phyloP scores from a whole-genome alignment of 2,888 invertebrate genomes.

The Campoletis raptor region DNA sequence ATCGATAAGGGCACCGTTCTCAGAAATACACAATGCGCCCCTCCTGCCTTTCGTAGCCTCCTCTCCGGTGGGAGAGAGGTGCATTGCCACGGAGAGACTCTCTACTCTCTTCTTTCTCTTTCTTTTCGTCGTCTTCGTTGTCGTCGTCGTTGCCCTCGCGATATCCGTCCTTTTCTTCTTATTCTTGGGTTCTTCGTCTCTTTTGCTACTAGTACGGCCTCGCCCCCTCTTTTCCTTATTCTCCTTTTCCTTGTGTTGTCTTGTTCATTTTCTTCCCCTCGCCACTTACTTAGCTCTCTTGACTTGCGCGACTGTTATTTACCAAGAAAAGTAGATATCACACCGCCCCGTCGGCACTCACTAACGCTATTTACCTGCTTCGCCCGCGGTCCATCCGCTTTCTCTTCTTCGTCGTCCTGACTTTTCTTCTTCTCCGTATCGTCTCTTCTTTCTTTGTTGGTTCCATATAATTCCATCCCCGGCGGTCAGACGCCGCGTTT shows the following conservation, averaged over 20 bases:
- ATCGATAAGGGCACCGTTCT: constrained; percentile 84
- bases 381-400: constrained; percentile 51
- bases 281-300: constrained; percentile 61
- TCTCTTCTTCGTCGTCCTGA: constrained; percentile 32
- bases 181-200: constrained; percentile 61
- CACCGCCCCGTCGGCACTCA: constrained; percentile 64
- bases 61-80: constrained; percentile 36
- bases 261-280: constrained; percentile 41
- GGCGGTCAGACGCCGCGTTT: constrained; percentile 65
- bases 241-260: constrained; percentile 70
- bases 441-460: constrained; percentile 41
- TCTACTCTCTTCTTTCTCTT: constrained; percentile 51
- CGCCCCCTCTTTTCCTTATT: constrained; percentile 63
- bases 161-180: constrained; percentile 54
- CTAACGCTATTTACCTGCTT: constrained; percentile 68
- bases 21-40: constrained; percentile 84
- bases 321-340: constrained; percentile 70
- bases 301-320: constrained; percentile 67
- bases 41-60: constrained; percentile 67
- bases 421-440: constrained; percentile 25
- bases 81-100: constrained; percentile 57
- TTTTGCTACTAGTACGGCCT: constrained; percentile 48
- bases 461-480: constrained; percentile 62
- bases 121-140: constrained; percentile 16
- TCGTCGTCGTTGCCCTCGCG: constrained; percentile 58